Percentiles rank a stretch among this genome's conserved stretches.
Conservation (phyloP, 1,140 invertebrate species). For the Bombus picipes region DNA sequence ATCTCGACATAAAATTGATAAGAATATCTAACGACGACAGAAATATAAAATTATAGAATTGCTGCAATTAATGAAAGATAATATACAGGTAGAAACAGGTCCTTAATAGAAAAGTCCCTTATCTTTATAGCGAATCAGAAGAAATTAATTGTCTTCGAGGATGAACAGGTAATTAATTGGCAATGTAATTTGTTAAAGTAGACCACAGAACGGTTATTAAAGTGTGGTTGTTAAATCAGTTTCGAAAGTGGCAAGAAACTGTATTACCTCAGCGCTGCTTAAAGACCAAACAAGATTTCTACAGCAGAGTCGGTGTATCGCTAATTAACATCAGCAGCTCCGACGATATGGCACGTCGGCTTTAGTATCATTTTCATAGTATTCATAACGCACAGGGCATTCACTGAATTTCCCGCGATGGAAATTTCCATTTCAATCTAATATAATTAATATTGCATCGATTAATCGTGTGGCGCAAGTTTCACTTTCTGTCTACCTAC, state of each 20-base stretch:
- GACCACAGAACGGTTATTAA: conserved; percentile 18
- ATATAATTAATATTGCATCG: not conserved
- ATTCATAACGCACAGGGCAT: not conserved
- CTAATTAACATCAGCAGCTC: conserved; percentile 55
- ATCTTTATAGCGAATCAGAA: no score
- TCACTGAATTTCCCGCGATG: not conserved
- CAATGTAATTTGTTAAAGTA: conserved; percentile 23
- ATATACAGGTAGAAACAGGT: not conserved
- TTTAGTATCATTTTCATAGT: conserved; percentile 46
- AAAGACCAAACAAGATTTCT: conserved; percentile 64
- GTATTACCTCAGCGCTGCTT: not conserved
- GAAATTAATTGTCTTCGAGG: not conserved
- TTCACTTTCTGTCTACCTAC: not conserved
- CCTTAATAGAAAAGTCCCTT: no score
- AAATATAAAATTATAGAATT: not conserved
- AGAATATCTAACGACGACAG: not conserved
- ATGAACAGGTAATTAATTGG: conserved; percentile 16
- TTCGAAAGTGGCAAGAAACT: conserved; percentile 18
- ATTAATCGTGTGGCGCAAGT: not conserved
- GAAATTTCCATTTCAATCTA: not conserved
- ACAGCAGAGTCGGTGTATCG: conserved; percentile 58
- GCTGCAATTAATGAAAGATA: not conserved
- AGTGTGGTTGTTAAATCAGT: conserved; percentile 40
- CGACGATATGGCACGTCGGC: conserved; percentile 54
- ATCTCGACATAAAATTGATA: not conserved